Conservation (phyloP, 2,797 vertebrate species). For the Cynodonichthys magdalenae region DNA sequence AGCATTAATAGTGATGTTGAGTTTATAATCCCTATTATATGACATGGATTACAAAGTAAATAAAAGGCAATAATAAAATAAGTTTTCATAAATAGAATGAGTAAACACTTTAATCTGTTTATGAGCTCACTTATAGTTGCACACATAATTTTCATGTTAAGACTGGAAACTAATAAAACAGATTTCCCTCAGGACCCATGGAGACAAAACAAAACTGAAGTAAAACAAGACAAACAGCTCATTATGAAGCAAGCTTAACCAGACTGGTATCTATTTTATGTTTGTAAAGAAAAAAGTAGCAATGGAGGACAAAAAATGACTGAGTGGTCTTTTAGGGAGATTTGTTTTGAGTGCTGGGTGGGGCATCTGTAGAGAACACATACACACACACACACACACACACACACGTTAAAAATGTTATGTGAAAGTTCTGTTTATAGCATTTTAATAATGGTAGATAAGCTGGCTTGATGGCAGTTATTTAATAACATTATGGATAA, state of each 20-base stretch:
- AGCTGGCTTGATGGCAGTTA: too few species aligned
- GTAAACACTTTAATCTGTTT: conserved; percentile 10
- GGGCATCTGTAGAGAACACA: too few species aligned
- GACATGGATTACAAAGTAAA: conserved; percentile 10
- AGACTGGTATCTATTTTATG: background rate
- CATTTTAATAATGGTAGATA: too few species aligned
- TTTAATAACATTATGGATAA: too few species aligned
- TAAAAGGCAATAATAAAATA: conserved; percentile 3
- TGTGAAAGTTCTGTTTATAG: too few species aligned
- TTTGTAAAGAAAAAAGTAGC: too few species aligned
- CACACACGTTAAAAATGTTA: too few species aligned
- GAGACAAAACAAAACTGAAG: background rate
- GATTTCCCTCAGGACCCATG: background rate
- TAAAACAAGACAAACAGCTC: background rate
- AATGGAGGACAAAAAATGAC: too few species aligned
- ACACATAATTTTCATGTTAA: conserved; percentile 1
- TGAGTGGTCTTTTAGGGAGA: too few species aligned
- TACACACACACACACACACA: too few species aligned
- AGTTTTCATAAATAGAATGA: conserved; percentile 1
- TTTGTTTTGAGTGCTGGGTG: too few species aligned
- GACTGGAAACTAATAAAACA: background rate
- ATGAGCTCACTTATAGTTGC: conserved; percentile 1
- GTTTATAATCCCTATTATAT: background rate
- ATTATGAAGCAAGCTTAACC: background rate
- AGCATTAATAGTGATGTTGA: background rate